phyloP scores from a whole-genome alignment of 2,797 vertebrate genomes.

The Cuculus canorus region DNA sequence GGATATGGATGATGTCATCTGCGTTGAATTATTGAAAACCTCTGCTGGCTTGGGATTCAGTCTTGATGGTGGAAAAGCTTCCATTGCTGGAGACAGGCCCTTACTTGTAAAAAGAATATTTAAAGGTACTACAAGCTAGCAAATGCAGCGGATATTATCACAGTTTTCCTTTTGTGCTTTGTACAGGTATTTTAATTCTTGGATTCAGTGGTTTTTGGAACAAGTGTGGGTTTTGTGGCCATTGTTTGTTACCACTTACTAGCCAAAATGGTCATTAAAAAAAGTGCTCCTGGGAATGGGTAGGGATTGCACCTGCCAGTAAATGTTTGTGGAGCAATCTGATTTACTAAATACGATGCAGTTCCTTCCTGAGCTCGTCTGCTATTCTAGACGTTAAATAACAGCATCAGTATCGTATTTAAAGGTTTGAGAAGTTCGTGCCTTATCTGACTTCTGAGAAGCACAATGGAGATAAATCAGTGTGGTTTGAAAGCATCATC shows the following conservation, averaged over 20 bases:
- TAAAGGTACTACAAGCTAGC: slow-evolving; percentile 80
- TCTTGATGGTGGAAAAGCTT: slow-evolving; percentile 89
- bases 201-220: neutral
- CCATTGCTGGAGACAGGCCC: slow-evolving; percentile 85
- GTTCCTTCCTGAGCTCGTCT: neutral
- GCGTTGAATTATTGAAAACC: slow-evolving; percentile 88
- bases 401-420: neutral
- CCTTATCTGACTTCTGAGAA: neutral
- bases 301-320: neutral
- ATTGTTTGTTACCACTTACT: neutral
- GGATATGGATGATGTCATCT: slow-evolving; percentile 78
- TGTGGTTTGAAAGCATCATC: neutral
- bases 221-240: neutral
- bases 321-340: neutral
- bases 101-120: slow-evolving; percentile 89
- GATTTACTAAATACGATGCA: neutral
- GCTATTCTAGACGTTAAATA: neutral
- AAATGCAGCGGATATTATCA: neutral
- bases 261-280: neutral
- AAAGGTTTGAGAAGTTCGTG: neutral
- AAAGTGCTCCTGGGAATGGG: neutral
- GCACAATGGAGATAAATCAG: neutral
- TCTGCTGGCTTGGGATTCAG: slow-evolving; percentile 91
- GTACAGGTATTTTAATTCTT: neutral
- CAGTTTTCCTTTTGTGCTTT: neutral